phyloP scores from a whole-genome alignment of 2,888 invertebrate species.

The Pseudoips prasinana region DNA sequence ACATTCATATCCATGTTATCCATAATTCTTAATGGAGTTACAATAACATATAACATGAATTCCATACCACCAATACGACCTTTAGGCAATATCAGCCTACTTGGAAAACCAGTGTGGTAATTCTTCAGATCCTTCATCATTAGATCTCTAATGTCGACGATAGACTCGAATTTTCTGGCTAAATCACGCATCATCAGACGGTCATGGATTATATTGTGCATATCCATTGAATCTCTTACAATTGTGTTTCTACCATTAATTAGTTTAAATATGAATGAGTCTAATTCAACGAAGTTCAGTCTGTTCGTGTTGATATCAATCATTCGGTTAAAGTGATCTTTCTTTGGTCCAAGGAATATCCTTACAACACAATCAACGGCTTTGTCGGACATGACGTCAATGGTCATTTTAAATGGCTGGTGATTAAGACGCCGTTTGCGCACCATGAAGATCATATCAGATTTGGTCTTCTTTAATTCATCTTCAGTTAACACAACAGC shows the following conservation, averaged over 20 bases:
- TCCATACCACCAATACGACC: constrained; percentile 86
- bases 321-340: constrained; percentile 79
- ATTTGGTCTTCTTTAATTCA: constrained; percentile 70
- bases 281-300: constrained; percentile 84
- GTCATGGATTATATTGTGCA: constrained; percentile 85
- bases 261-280: constrained; percentile 83
- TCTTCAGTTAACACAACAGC: constrained; percentile 73
- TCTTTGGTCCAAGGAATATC: constrained; percentile 86
- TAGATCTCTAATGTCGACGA: constrained; percentile 62
- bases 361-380: constrained; percentile 83
- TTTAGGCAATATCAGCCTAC: constrained; percentile 86
- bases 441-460: constrained; percentile 76
- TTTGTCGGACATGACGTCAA: constrained; percentile 82
- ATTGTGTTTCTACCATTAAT: constrained; percentile 85
- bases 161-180: constrained; percentile 82
- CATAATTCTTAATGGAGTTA: constrained; percentile 77
- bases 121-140: constrained; percentile 60
- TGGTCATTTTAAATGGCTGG: constrained; percentile 82
- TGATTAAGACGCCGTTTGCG: constrained; percentile 85
- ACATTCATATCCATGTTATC: constrained; percentile 59
- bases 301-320: constrained; percentile 83
- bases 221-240: constrained; percentile 83
- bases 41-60: constrained; percentile 84
- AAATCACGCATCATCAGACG: constrained; percentile 84
- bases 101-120: constrained; percentile 85